Evolutionary conservation across 2,797 vertebrate species (phyloP), one percentile per base, ranked within the genome.

Genomic region (Melanotaenia pygmaea): DNA sequence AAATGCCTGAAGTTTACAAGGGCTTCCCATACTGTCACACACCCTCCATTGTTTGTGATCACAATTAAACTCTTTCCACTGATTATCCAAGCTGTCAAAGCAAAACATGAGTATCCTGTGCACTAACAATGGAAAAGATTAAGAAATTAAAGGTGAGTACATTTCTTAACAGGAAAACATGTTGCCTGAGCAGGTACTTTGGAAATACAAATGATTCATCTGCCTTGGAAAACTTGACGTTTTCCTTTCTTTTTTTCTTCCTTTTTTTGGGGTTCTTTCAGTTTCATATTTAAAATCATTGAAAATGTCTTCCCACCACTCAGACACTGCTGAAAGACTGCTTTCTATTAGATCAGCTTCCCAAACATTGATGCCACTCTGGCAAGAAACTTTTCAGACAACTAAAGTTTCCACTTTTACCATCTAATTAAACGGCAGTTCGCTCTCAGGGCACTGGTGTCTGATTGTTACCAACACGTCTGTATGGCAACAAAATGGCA

Each of bases 81-180:
- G 60, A 83, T 81, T 84, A 67, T 67, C 30, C 13, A 13, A 47
- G 37, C 24, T 59, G 57, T 70, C 47, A 37, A 14, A 78, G 59
- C n/a, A 32, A 72, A 85, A 72, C 75, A 80, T 79, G 64, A 80
- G 87, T 67, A 85, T 86, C 81, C 82, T 85, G 75, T 59, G 59
- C 59, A 50, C 77, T 40, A 82, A 68, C 60, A 82, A 81, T 50
- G 57, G 35, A 78, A 43, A 0, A 67, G 70, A 86, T 86, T 56
- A 72, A 50, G 61, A 63, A 59, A 59, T 40, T 77, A 72, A 38
- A 64, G 38, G 53, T 77, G 77, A 81, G 66, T 79, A 76, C 22
- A 65, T 69, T 26, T 54, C 57, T 40, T 51, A 5, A 35, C 28
- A 43, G 59, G 37, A 81, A 56, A 71, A 63, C 10, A 56, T 28